phyloP scores from a whole-genome alignment of 2,888 invertebrate species.

The Scaptodrosophila latifasciaeformis region DNA sequence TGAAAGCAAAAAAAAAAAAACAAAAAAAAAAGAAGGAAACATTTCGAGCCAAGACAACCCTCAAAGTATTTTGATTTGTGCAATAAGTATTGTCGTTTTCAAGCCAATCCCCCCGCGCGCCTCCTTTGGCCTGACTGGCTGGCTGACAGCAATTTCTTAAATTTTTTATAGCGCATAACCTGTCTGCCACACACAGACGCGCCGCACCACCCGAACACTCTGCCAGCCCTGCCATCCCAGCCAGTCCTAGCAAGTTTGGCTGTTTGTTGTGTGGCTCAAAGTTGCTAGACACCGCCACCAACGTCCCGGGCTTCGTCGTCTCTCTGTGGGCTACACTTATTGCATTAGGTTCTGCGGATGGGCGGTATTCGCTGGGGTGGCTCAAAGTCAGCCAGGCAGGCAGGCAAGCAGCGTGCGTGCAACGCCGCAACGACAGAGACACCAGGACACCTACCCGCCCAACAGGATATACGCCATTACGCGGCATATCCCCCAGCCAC shows the following conservation, averaged over 20 bases:
- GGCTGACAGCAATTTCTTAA: conserved; percentile 60
- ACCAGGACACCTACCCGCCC: background rate
- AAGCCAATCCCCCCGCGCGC: conserved; percentile 26
- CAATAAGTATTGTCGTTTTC: conserved; percentile 67
- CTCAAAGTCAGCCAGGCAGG: conserved; percentile 33
- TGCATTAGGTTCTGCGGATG: conserved; percentile 51
- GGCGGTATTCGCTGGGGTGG: too few relatives aligned
- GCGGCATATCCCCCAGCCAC: background rate
- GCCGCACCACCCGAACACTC: background rate
- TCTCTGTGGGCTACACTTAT: conserved; percentile 64
- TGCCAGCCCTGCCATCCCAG: background rate
- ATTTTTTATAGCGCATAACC: conserved; percentile 68
- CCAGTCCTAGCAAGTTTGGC: conserved; percentile 30
- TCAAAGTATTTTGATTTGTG: conserved; percentile 66
- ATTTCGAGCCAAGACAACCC: conserved; percentile 10
- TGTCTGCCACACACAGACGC: conserved; percentile 64
- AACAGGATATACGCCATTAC: conserved; percentile 21
- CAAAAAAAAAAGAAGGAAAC: too few relatives aligned
- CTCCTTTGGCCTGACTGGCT: background rate
- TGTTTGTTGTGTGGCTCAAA: conserved; percentile 48
- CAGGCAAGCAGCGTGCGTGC: conserved; percentile 50
- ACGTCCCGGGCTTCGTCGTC: conserved; percentile 23
- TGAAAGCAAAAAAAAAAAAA: conserved; percentile 18
- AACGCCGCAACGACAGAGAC: conserved; percentile 20
- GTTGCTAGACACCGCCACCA: conserved; percentile 31